phyloP scores from a whole-genome alignment of 2,113 vertebrate species.

The Desmodus rotundus region DNA sequence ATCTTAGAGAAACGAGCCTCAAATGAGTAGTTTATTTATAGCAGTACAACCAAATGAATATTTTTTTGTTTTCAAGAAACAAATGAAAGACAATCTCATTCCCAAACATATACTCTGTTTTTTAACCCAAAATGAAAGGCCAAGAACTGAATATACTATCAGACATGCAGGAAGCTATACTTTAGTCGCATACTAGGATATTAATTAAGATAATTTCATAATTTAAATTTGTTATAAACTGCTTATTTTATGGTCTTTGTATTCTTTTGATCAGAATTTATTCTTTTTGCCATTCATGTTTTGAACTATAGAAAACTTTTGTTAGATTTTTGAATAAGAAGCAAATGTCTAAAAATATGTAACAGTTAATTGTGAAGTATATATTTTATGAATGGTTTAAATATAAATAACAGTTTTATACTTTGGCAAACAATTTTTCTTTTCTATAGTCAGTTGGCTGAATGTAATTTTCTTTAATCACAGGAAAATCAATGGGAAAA shows the following conservation, averaged over 20 bases:
- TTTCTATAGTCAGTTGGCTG: background rate
- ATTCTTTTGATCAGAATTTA: background rate
- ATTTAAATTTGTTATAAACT: constrained; percentile 20
- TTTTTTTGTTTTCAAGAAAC: constrained; percentile 63
- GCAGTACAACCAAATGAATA: constrained; percentile 56
- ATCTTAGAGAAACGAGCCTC: constrained; percentile 50
- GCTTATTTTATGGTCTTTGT: background rate
- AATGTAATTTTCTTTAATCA: constrained; percentile 68
- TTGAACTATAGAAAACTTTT: constrained; percentile 28
- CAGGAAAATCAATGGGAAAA: constrained; percentile 73
- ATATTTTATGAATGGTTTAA: constrained; percentile 37
- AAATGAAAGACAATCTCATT: constrained; percentile 62
- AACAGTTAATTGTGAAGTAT: constrained; percentile 11
- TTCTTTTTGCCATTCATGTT: constrained; percentile 30
- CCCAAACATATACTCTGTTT: constrained; percentile 25
- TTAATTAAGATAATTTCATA: background rate
- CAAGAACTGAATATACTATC: constrained; percentile 33
- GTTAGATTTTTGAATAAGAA: constrained; percentile 18
- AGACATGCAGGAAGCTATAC: constrained; percentile 1
- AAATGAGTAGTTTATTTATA: constrained; percentile 59
- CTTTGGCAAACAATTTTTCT: constrained; percentile 38
- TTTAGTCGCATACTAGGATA: background rate
- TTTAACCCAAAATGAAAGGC: constrained; percentile 40
- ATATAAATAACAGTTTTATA: constrained; percentile 42
- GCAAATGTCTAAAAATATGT: constrained; percentile 31